A percentile compares a stretch with the other conserved stretches of the same genome.
Conservation (phyloP, 2,113 vertebrate genomes). For the human region DNA sequence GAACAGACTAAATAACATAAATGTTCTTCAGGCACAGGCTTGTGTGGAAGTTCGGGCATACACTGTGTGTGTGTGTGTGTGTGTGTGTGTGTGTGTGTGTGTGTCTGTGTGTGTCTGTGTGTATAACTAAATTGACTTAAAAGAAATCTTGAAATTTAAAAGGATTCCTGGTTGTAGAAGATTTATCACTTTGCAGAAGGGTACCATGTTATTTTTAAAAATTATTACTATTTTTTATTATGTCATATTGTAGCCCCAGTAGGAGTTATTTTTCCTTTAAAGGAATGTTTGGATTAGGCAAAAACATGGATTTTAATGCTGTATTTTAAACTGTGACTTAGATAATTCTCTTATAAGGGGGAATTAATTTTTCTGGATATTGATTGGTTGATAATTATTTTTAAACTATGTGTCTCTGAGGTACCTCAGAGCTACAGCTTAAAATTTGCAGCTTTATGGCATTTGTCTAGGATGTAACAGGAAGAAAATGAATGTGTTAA, state of each 20-base stretch:
- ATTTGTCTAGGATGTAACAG: not conserved
- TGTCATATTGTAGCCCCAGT: too few species aligned
- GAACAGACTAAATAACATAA: not conserved
- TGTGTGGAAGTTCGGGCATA: not conserved
- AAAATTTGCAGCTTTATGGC: not conserved
- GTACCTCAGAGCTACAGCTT: not conserved
- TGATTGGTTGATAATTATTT: conserved; percentile 23
- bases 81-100: not conserved
- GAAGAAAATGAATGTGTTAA: not conserved
- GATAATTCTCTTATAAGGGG: not conserved
- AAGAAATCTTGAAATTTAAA: not conserved
- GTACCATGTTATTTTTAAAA: not conserved
- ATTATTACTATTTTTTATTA: too few species aligned
- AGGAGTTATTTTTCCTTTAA: conserved; percentile 2
- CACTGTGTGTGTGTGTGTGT: not conserved
- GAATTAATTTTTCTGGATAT: conserved; percentile 15
- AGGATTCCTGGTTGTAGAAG: not conserved
- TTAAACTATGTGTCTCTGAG: not conserved
- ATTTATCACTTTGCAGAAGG: not conserved
- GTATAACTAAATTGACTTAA: conserved; percentile 8
- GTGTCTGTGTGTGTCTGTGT: not conserved
- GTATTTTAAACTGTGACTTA: not conserved
- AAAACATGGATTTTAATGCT: not conserved
- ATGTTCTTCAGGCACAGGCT: not conserved
- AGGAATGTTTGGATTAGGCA: not conserved